Evolutionary conservation across 2,888 invertebrate genomes (phyloP).

Genomic region (Eupithecia exiguata): DNA sequence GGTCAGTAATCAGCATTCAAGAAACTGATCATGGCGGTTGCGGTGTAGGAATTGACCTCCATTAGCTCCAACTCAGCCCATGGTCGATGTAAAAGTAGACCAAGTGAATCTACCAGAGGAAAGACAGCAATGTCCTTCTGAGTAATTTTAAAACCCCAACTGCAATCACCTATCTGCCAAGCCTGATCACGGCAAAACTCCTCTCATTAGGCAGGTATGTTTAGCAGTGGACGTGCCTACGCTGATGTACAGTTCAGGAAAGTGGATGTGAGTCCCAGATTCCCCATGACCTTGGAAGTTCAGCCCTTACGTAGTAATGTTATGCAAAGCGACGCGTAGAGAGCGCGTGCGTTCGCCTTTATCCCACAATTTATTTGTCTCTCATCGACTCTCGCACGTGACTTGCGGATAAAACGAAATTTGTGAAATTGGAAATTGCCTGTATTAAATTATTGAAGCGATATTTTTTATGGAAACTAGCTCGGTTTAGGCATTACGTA

Average conservation of each 20-base stretch:
- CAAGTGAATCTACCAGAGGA: neutral
- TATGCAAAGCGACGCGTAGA: constrained; percentile 2
- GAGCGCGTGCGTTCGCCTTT: constrained; percentile 4
- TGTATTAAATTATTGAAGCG: constrained; percentile 32
- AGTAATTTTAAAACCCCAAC: neutral
- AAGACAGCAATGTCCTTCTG: neutral
- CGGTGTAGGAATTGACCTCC: neutral
- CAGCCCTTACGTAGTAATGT: neutral
- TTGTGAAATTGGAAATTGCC: constrained; percentile 32
- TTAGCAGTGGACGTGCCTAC: neutral
- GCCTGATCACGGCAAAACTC: neutral
- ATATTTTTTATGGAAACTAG: constrained; percentile 19
- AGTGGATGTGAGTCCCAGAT: neutral
- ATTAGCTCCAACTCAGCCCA: neutral
- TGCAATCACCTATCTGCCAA: neutral
- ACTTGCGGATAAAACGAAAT: constrained; percentile 14
- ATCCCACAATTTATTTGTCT: constrained; percentile 18
- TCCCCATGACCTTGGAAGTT: neutral
- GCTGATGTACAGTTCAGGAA: neutral
- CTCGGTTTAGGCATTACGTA: neutral
- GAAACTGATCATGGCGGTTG: neutral
- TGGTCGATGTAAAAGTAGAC: neutral
- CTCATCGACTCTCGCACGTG: constrained; percentile 20
- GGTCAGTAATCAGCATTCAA: neutral
- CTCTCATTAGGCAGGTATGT: neutral